phyloP scores from a whole-genome alignment of 2,888 invertebrate genomes.

The Chaetogeoica ovagalla region DNA sequence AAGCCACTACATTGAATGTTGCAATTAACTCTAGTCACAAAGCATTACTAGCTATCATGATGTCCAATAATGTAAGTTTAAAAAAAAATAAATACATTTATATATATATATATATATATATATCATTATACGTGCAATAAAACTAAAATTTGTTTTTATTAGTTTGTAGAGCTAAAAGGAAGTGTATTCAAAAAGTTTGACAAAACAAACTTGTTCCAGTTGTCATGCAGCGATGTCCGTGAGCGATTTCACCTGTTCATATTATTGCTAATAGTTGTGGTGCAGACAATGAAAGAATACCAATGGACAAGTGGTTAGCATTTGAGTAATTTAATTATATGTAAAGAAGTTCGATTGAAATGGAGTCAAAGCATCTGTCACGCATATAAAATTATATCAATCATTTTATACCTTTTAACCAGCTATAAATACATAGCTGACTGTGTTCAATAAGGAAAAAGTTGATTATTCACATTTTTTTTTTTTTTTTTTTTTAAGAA shows the following conservation, averaged over 20 bases:
- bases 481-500: not conserved
- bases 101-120: not conserved
- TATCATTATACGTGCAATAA: not conserved
- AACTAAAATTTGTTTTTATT: constrained; percentile 57
- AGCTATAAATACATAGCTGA: no score
- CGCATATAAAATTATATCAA: not conserved
- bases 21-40: constrained; percentile 99
- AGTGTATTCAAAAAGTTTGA: constrained; percentile 99
- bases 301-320: constrained; percentile 78
- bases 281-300: constrained; percentile 98
- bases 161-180: constrained; percentile 99
- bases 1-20: constrained; percentile 97
- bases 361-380: not conserved
- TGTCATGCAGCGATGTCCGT: constrained; percentile 96
- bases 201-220: constrained; percentile 95
- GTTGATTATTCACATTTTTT: no score
- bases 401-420: no score
- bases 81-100: no score
- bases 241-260: constrained; percentile 93
- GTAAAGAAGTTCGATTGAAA: not conserved
- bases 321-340: not conserved
- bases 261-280: constrained; percentile 86
- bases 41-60: constrained; percentile 96
- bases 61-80: constrained; percentile 91
- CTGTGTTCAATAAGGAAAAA: no score